Evolutionary conservation across 2,113 vertebrate genomes (phyloP).

Genomic region (Bujurquina vittata): DNA sequence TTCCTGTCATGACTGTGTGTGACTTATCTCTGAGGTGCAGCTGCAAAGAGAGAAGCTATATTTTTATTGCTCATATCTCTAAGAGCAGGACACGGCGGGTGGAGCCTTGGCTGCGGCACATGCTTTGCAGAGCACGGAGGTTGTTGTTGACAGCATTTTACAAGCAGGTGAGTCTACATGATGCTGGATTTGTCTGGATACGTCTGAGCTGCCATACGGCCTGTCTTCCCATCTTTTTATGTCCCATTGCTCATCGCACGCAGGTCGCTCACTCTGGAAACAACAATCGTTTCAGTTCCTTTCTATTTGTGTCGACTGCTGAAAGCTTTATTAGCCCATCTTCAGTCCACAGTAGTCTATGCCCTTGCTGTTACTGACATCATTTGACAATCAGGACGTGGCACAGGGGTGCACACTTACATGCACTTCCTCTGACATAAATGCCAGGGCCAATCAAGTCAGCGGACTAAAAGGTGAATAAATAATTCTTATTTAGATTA

Average conservation of each 20-base stretch:
- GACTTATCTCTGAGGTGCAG: slow-evolving; percentile 69
- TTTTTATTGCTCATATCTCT: slow-evolving; percentile 65
- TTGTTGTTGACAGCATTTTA: slow-evolving; percentile 23
- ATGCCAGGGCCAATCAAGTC: too few relatives aligned
- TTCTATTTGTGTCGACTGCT: not conserved
- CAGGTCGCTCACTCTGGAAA: not conserved
- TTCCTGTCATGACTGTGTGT: slow-evolving; percentile 14
- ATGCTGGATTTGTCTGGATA: not conserved
- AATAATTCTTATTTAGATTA: too few relatives aligned
- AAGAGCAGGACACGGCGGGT: slow-evolving; percentile 49
- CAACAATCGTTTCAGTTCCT: not conserved
- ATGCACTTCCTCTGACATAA: too few relatives aligned
- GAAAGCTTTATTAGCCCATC: slow-evolving; percentile 15
- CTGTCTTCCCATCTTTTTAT: not conserved
- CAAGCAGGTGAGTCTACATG: slow-evolving; percentile 25
- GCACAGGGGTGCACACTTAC: not conserved
- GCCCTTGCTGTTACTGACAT: not conserved
- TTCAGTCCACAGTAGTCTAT: not conserved
- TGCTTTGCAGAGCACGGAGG: slow-evolving; percentile 30
- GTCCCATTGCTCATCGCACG: slow-evolving; percentile 1
- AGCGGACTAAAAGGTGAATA: too few relatives aligned
- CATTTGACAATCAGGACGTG: not conserved
- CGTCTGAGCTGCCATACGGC: not conserved
- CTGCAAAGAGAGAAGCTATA: slow-evolving; percentile 62
- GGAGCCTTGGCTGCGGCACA: slow-evolving; percentile 5